Evolutionary conservation across 2,888 invertebrate species (phyloP), one percentile per base, ranked within the genome.

Genomic region (Lapara coniferarum): DNA sequence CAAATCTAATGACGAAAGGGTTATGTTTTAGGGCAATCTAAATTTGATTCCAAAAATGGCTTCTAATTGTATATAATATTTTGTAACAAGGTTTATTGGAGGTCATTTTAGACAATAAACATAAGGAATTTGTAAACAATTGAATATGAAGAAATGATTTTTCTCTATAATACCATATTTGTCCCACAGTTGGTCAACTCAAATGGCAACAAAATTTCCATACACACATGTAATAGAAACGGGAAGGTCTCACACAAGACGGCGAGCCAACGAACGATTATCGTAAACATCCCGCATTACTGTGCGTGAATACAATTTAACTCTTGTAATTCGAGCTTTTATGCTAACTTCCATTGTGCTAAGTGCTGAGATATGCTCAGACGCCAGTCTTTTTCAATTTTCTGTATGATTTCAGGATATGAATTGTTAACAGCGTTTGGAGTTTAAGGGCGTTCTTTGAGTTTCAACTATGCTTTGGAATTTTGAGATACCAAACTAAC

Each of bases 241-340:
- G 13, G 8, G 30, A 19, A 63, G 63, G 46, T 66, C 70, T 68
- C 59, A 72, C 70, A 66, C 58, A 68, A 69, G 59, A 70, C 69
- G 30, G 25, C 52, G 68, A 78, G 72, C 71, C 66, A 66, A 44
- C 57, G 66, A 44, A 74, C 78, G 76, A 83, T 82, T 79, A 84
- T 78, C 80, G 77, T 84, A 83, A 83, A 83, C 77, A 76, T 80
- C 72, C 71, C 57, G 77, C 78, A 81, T 81, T 79, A 79, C 74
- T 58, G 68, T 68, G 67, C 63, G 63, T 58, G 69, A 70, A 68
- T 69, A 72, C 59, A 69, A 72, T 71, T 72, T 74, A 63, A 72
- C 68, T 71, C 49, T 46, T 71, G 80, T 76, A 78, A 80, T 77
- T 78, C 69, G 74, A 78, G 69, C 77, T 71, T 74, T 76, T 73